Evolutionary conservation across 2,113 vertebrate species (phyloP), one percentile per base, ranked within the genome.

Genomic region (Noctilio leporinus): DNA sequence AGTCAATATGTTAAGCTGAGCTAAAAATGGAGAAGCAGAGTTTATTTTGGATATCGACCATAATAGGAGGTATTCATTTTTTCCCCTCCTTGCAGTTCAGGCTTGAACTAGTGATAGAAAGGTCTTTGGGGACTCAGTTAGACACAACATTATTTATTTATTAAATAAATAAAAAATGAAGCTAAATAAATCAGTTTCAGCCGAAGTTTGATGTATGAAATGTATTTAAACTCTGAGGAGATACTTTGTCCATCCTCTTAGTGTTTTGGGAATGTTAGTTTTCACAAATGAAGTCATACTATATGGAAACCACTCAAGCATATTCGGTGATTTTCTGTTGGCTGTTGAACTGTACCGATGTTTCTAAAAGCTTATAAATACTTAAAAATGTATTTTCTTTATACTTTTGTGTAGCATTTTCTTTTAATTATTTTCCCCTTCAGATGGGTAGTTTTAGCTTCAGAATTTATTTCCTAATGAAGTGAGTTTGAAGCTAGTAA

Each of bases 91-190:
- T 89, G 57, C 26, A 64, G 15, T 86, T 84, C 30, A 73, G 64
- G 51, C 75, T 80, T 53, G 78, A 78, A 89, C 86, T 87, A 84
- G 89, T 89, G 78, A 91, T 96, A 33, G 67, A 80, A 59, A 70
- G 43, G 73, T 51, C 89, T 47, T 51, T 1, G 15, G 62, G 75
- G 94, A 96, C 85, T 73, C 49, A 87, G 83, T 65, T 76, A 95
- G 91, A 78, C 94, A 81, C 86, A 93, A 22, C 95, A 96, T 97
- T 95, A 97, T 93, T 97, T 97, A 97, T 97, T 96, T 96, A 96
- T 96, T 93, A 93, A 93, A 76, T 96, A 94, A 97, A 95, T 97
- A 94, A 97, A 95, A 75, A 95, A 97, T 95, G 96, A 97, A 91
- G 82, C 64, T 17, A 75, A 86, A 89, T 96, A 97, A 96, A 93